phyloP scores from a whole-genome alignment of 2,113 vertebrate species.

The Oncorhynchus kisutch region DNA sequence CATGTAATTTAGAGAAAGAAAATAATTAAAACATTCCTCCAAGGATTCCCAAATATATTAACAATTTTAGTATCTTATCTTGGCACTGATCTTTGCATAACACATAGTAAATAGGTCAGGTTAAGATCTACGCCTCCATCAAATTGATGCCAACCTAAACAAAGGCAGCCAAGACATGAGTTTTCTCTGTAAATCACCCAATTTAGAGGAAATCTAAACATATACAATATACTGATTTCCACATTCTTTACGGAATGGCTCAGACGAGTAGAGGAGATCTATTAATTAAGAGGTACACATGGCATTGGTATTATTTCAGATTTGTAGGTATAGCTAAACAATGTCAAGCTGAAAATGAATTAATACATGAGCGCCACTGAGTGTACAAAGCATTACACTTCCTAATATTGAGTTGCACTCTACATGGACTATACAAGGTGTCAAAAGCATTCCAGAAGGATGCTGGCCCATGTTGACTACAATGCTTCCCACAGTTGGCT shows the following conservation, averaged over 20 bases:
- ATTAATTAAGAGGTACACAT: neutral
- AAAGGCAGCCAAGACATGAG: neutral
- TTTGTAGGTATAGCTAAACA: neutral
- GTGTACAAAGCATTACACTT: neutral
- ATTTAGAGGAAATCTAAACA: neutral
- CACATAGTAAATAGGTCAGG: constrained; percentile 32
- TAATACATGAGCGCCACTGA: neutral
- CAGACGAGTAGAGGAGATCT: neutral
- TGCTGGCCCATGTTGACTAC: neutral
- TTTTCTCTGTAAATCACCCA: neutral
- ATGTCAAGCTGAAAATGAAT: neutral
- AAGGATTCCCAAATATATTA: neutral
- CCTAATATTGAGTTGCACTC: neutral
- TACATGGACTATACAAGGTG: neutral
- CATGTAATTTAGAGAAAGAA: neutral
- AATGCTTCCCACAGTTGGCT: too few relatives aligned
- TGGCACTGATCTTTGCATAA: constrained; percentile 50
- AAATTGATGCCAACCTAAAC: constrained; percentile 22
- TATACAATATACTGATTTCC: neutral
- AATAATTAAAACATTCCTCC: neutral
- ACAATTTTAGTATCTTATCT: neutral
- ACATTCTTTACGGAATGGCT: neutral
- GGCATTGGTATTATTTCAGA: neutral
- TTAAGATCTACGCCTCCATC: constrained; percentile 5
- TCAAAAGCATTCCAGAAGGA: neutral